Base-by-base conservation (phyloP, 1,140 invertebrate genomes). In the Drosophila eugracilis region DNA sequence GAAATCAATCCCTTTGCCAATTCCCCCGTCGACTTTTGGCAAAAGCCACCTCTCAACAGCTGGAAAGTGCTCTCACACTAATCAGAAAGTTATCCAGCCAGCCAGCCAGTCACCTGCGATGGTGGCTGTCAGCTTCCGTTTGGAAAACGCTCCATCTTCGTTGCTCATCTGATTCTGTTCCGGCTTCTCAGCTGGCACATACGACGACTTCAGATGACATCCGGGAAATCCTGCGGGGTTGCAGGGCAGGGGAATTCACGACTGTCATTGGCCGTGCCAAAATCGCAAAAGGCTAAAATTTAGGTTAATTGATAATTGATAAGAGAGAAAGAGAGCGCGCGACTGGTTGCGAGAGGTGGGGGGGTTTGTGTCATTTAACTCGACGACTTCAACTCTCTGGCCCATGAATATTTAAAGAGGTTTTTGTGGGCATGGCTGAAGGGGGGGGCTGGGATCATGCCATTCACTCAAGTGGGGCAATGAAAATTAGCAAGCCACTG, bases 231-330 rank as follows among this genome's bases (percentile, higher is more conserved):
- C 19, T 34, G 47, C 42, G 14, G 28, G 10, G 22, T n/a, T n/a
- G n/a, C n/a, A n/a, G n/a, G n/a, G n/a, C n/a, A n/a, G n/a, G n/a
- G n/a, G n/a, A n/a, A n/a, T n/a, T n/a, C n/a, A 22, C 30, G n/a
- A 30, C 66, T 74, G 71, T 66, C 54, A 63, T 62, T 74, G 77
- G 75, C 63, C 65, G 50, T 86, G 81, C 81, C 81, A 85, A 85
- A 85, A 86, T 81, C 73, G 77, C 73, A 65, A 70, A 54, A 53
- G 74, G 69, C 73, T 86, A 54, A 88, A 81, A 86, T 86, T 75
- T 86, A 88, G 81, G 81, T 86, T 86, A 86, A 86, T 86, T 86
- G 81, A 86, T 86, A 86, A 86, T 86, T 86, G 81, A 86, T 86
- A 86, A 88, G 76, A 86, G 76, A 81, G n/a, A n/a, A n/a, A n/a